Conservation (phyloP, 2,888 invertebrate genomes). For the Odontocolon sp. region DNA sequence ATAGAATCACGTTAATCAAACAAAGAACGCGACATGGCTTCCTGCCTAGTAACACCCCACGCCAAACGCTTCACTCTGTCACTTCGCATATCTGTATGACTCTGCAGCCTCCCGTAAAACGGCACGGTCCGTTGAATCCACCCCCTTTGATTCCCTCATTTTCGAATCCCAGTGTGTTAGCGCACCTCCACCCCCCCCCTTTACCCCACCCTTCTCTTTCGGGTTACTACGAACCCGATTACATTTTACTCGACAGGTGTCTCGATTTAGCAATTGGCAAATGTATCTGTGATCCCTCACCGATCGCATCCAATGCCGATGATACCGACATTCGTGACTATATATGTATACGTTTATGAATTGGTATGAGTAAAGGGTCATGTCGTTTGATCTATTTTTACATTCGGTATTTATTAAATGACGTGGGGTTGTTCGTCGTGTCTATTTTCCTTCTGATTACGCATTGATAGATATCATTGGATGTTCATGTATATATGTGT, state of each 20-base stretch:
- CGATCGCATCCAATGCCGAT: not conserved
- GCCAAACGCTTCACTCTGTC: conserved; percentile 69
- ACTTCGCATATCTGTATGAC: conserved; percentile 65
- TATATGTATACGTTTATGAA: conserved; percentile 3
- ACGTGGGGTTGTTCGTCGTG: conserved; percentile 25
- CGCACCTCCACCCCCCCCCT: not conserved
- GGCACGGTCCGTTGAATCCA: conserved; percentile 66
- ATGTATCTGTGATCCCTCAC: conserved; percentile 41
- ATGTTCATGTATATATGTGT: not conserved
- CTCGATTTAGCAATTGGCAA: conserved; percentile 61
- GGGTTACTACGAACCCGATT: conserved; percentile 68
- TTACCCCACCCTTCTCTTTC: conserved; percentile 2
- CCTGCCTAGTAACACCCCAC: conserved; percentile 79
- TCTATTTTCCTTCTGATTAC: no score
- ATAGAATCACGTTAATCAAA: conserved; percentile 72
- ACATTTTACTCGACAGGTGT: conserved; percentile 78
- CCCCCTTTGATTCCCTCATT: conserved; percentile 75
- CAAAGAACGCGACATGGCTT: conserved; percentile 76
- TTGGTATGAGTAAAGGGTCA: conserved; percentile 32
- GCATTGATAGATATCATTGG: no score
- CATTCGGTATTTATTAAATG: conserved; percentile 45
- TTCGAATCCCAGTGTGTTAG: not conserved
- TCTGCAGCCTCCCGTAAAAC: conserved; percentile 63
- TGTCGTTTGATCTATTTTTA: conserved; percentile 69
- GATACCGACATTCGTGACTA: not conserved